Evolutionary conservation across 2,888 invertebrate genomes (phyloP).

Genomic region (Pammene aurita): DNA sequence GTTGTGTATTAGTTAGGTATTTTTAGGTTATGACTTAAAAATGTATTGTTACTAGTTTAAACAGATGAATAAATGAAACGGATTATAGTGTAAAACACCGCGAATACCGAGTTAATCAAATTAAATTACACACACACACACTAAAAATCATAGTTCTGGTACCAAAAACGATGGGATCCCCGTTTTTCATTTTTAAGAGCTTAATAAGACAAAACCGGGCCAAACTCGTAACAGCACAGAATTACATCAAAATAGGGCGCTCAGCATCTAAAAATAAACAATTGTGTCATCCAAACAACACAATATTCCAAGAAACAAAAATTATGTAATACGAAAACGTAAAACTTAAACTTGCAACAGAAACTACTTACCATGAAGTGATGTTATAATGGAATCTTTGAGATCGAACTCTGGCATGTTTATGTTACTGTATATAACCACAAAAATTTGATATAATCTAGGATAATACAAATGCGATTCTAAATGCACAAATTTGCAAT

Average conservation of each 20-base stretch:
- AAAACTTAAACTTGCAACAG: conserved; percentile 43
- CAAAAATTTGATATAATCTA: not conserved
- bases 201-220: conserved; percentile 33
- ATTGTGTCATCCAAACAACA: conserved; percentile 67
- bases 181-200: conserved; percentile 51
- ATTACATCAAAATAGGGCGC: conserved; percentile 61
- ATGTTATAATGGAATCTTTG: conserved; percentile 70
- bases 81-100: not conserved
- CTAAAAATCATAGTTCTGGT: conserved; percentile 42
- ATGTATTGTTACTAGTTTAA: not conserved
- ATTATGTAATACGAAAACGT: conserved; percentile 70
- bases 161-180: conserved; percentile 60
- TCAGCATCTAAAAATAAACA: conserved; percentile 76
- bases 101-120: not conserved
- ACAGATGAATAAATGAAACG: not conserved
- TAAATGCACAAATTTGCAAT: not conserved
- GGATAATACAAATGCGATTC: conserved; percentile 4
- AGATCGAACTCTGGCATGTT: conserved; percentile 71
- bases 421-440: not conserved
- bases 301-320: conserved; percentile 63
- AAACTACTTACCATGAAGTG: conserved; percentile 65
- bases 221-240: conserved; percentile 52
- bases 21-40: conserved; percentile 18
- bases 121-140: conserved; percentile 21
- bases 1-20: conserved; percentile 39